Evolutionary conservation across 2,113 vertebrate genomes (phyloP), one percentile per base, ranked within the genome.

Genomic region (Actenoides hombroni): DNA sequence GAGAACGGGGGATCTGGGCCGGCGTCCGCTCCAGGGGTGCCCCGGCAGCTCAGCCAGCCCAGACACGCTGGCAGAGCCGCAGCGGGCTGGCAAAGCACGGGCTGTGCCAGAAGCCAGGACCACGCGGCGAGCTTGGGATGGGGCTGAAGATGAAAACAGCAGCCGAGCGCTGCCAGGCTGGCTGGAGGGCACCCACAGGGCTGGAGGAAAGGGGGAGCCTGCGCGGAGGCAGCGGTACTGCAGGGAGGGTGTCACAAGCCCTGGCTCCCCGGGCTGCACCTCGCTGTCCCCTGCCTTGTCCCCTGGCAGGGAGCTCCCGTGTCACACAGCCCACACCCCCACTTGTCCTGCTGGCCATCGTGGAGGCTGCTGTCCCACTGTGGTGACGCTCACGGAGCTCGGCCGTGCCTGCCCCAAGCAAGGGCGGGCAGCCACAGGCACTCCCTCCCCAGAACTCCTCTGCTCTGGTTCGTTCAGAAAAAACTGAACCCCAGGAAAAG

Each of bases 291-390:
- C 26, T 48, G 40, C 48, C 51, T 57, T 79, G 54, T 33, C 10
- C 51, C 19, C 19, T 40, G 19, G 19, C n/a, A 79, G 35, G 37
- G 31, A 75, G 75, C n/a, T 88, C 49, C n/a, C 11, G 6, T 11
- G 23, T 75, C 48, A 23, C 85, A 82, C 46, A 79, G 67, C 15
- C 42, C 21, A 79, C 59, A 70, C 31, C 29, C 2, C 1, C 20
- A 51, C 33, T 31, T n/a, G 24, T 83, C 24, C n/a, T 0, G 0
- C 25, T 57, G 75, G 49, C 2, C 1, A 53, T 3, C 0, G 2
- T 37, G 21, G n/a, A 69, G 16, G n/a, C 40, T 71, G 54, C 16
- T 74, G 46, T 10, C 7, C 6, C 16, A 6, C 21, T 18, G 16
- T 11, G 46, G 49, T 51, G 49, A 29, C 16, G 11, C 39, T 51